Evolutionary conservation across 2,888 invertebrate genomes (phyloP).

Genomic region (Phorcus lineatus): DNA sequence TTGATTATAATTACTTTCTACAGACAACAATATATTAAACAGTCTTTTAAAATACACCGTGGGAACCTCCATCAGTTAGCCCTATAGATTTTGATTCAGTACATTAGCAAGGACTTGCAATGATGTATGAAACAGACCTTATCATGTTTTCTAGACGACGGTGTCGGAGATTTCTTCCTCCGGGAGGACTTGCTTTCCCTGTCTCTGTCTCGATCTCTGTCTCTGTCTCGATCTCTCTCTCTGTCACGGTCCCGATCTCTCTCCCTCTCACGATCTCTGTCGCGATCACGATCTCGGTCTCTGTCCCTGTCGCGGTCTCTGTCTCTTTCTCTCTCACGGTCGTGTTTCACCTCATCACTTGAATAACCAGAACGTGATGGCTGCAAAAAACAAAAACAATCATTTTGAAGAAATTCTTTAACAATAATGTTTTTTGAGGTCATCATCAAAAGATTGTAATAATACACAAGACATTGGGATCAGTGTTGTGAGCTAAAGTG

Average conservation of each 20-base stretch:
- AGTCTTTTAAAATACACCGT: too few species aligned
- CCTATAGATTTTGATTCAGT: too few species aligned
- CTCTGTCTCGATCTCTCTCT: not conserved
- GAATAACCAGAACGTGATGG: not conserved
- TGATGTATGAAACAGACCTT: not conserved
- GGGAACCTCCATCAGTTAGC: too few species aligned
- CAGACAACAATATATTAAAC: too few species aligned
- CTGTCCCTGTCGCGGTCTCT: slow-evolving; percentile 7
- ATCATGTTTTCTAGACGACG: slow-evolving; percentile 3
- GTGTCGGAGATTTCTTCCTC: slow-evolving; percentile 3
- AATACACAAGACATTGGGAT: too few species aligned
- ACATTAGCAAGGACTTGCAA: too few species aligned
- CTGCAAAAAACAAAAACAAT: too few species aligned
- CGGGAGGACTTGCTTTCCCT: slow-evolving; percentile 2
- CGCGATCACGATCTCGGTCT: not conserved
- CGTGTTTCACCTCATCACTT: not conserved
- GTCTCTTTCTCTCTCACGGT: slow-evolving; percentile 19
- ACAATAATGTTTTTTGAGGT: too few species aligned
- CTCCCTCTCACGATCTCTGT: not conserved
- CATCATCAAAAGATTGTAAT: too few species aligned
- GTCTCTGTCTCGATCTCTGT: not conserved
- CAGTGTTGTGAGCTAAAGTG: too few species aligned
- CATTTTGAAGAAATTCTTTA: too few species aligned
- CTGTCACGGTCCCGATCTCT: not conserved
- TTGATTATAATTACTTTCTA: too few species aligned